Percentiles rank a stretch among this genome's conserved stretches.
Conservation (phyloP, 1,140 invertebrate genomes). For the Microplitis demolitor region DNA sequence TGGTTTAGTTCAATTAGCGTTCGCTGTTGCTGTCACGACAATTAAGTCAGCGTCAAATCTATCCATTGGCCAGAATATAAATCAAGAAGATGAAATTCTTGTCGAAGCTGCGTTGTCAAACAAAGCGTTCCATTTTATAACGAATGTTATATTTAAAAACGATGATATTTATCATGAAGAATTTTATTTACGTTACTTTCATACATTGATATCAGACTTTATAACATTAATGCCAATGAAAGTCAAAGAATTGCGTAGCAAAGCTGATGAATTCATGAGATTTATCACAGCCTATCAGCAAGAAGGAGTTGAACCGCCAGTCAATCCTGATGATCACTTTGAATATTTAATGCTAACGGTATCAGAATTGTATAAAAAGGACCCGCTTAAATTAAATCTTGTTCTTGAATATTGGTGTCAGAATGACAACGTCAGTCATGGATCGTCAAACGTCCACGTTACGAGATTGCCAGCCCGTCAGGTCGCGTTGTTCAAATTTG, state of each 20-base stretch:
- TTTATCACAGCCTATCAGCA: slow-evolving; percentile 79
- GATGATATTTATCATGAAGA: slow-evolving; percentile 75
- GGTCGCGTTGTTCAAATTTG: slow-evolving; percentile 88
- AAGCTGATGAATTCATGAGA: slow-evolving; percentile 87
- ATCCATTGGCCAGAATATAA: slow-evolving; percentile 44
- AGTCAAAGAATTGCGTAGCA: slow-evolving; percentile 79
- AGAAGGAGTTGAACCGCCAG: slow-evolving; percentile 81
- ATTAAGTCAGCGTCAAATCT: slow-evolving; percentile 68
- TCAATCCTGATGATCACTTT: slow-evolving; percentile 78
- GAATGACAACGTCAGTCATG: slow-evolving; percentile 50
- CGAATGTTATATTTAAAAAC: slow-evolving; percentile 74
- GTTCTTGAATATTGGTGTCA: slow-evolving; percentile 83
- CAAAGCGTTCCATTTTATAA: slow-evolving; percentile 80
- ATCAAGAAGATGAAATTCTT: slow-evolving; percentile 59
- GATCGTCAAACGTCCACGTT: slow-evolving; percentile 46
- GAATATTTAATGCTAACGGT: slow-evolving; percentile 82
- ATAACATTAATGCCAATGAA: slow-evolving; percentile 92
- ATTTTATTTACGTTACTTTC: slow-evolving; percentile 84
- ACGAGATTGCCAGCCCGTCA: slow-evolving; percentile 64
- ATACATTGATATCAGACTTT: slow-evolving; percentile 89
- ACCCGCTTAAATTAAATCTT: slow-evolving; percentile 73
- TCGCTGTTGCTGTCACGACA: slow-evolving; percentile 80
- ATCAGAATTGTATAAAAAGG: slow-evolving; percentile 77
- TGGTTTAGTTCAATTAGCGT: slow-evolving; percentile 77
- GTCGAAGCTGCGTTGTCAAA: slow-evolving; percentile 81